phyloP scores from a whole-genome alignment of 2,797 vertebrate genomes.

The Clarias fuscus region DNA sequence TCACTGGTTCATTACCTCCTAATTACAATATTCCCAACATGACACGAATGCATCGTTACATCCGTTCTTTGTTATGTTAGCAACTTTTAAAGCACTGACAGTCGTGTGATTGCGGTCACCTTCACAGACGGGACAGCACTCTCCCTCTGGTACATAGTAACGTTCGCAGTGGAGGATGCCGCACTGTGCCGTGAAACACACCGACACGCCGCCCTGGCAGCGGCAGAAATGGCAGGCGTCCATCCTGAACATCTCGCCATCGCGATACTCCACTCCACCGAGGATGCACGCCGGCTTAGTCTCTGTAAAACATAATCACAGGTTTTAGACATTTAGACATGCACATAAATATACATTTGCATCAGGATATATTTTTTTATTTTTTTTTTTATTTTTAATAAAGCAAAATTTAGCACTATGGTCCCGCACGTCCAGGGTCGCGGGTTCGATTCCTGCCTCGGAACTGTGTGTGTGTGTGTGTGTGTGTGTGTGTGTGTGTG shows the following conservation, averaged over 20 bases:
- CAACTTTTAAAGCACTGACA: slow-evolving; percentile 4
- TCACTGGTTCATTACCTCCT: slow-evolving; percentile 24
- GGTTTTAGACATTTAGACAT: neutral
- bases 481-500: too few relatives aligned
- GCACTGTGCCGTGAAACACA: slow-evolving; percentile 87
- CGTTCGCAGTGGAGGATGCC: slow-evolving; percentile 82
- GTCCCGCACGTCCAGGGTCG: too few relatives aligned
- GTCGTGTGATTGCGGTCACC: slow-evolving; percentile 69
- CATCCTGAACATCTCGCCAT: slow-evolving; percentile 88
- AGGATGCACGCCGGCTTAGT: slow-evolving; percentile 83
- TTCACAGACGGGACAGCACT: slow-evolving; percentile 90
- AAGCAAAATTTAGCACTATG: too few relatives aligned
- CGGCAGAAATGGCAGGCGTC: slow-evolving; percentile 86
- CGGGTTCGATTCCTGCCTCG: too few relatives aligned
- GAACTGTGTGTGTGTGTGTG: too few relatives aligned
- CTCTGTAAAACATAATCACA: slow-evolving; percentile 69
- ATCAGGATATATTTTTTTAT: too few relatives aligned
- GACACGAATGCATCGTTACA: slow-evolving; percentile 1
- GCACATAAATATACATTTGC: neutral
- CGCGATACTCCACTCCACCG: slow-evolving; percentile 81
- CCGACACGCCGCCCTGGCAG: slow-evolving; percentile 86
- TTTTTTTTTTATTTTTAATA: too few relatives aligned
- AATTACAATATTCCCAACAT: slow-evolving; percentile 27
- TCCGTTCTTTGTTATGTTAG: neutral
- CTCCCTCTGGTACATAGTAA: slow-evolving; percentile 85